A percentile compares a stretch with the other conserved stretches of the same genome.
Evolutionary conservation across 2,797 vertebrate species (phyloP).

Genomic region (Manis pentadactyla): DNA sequence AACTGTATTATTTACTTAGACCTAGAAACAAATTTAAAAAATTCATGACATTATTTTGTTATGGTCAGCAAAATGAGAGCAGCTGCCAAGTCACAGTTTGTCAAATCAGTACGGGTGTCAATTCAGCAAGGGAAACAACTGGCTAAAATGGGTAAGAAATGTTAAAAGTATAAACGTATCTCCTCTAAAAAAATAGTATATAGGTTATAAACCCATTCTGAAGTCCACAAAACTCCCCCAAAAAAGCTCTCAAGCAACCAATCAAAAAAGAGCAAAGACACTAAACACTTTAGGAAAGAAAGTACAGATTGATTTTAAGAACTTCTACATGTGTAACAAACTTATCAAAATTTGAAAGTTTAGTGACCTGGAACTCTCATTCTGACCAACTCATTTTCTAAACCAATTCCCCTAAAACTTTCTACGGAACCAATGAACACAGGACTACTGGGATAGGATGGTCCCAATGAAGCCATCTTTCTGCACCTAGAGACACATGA

Average conservation of each 20-base stretch:
- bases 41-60: slow-evolving; percentile 7
- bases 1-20: slow-evolving; percentile 15
- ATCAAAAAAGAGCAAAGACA: background rate
- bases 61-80: slow-evolving; percentile 9
- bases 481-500: background rate
- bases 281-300: background rate
- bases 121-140: slow-evolving; percentile 25
- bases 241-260: background rate
- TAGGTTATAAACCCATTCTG: background rate
- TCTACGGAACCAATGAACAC: background rate
- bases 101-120: background rate
- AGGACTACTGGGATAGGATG: background rate
- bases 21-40: slow-evolving; percentile 13
- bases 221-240: background rate
- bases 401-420: background rate
- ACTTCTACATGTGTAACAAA: background rate
- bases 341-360: background rate
- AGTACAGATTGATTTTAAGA: background rate
- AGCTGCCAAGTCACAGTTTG: background rate
- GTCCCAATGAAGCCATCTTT: background rate
- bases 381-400: background rate
- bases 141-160: slow-evolving; percentile 4
- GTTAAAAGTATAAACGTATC: background rate
- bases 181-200: slow-evolving; percentile 32
- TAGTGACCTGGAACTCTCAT: background rate